Evolutionary conservation across 2,113 vertebrate genomes (phyloP).

Genomic region (Scomber colias): DNA sequence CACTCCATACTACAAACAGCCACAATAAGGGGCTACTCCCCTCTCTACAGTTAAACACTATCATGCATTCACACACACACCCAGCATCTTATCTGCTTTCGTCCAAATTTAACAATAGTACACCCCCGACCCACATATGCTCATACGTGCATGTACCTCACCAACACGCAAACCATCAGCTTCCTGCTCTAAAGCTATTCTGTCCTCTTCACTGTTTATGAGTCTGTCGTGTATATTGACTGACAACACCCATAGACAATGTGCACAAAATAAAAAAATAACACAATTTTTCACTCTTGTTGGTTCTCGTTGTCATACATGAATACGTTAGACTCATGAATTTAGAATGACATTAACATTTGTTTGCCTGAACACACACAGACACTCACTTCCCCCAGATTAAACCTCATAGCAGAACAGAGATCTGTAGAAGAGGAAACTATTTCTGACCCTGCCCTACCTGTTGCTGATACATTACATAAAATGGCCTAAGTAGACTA

Average conservation of each 20-base stretch:
- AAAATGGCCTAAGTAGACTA: not conserved
- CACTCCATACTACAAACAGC: not conserved
- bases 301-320: not conserved
- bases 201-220: not conserved
- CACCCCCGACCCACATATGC: not conserved
- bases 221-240: not conserved
- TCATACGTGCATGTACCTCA: not conserved
- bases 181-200: conserved; percentile 33
- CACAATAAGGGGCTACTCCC: not conserved
- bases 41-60: conserved; percentile 4
- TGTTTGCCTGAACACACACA: not conserved
- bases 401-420: conserved; percentile 67
- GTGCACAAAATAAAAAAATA: not conserved
- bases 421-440: conserved; percentile 66
- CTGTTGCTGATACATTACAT: not conserved
- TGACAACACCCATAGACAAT: no score
- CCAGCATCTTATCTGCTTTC: conserved; percentile 11
- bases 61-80: not conserved
- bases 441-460: conserved; percentile 25
- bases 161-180: conserved; percentile 12
- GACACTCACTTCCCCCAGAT: conserved; percentile 29
- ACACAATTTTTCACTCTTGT: not conserved
- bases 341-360: not conserved
- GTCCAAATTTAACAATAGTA: not conserved
- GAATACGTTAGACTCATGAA: not conserved